A percentile compares a stretch with the other conserved stretches of the same genome.
phyloP scores from a whole-genome alignment of 2,888 invertebrate species.

The Calameuta idolon region DNA sequence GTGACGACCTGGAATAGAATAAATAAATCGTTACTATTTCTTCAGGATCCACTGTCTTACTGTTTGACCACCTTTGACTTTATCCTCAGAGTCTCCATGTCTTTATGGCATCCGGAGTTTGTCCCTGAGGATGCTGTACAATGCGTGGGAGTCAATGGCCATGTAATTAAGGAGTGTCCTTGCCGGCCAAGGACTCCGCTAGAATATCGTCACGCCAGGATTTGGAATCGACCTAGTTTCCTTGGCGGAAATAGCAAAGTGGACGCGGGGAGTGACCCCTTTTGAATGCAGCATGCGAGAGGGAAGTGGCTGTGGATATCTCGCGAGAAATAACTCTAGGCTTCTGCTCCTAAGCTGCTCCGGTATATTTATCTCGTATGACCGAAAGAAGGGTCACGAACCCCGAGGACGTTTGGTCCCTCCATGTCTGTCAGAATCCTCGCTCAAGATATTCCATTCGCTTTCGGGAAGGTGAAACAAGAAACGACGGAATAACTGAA shows the following conservation, averaged over 20 bases:
- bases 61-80: not conserved
- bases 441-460: not conserved
- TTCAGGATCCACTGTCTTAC: not conserved
- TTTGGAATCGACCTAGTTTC: slow-evolving; percentile 42
- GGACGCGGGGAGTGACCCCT: slow-evolving; percentile 30
- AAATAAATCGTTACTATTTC: not conserved
- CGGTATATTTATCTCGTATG: slow-evolving; percentile 33
- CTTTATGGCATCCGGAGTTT: not conserved
- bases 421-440: not conserved
- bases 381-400: slow-evolving; percentile 32
- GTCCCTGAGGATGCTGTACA: not conserved
- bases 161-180: not conserved
- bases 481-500: slow-evolving; percentile 25
- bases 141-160: not conserved
- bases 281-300: slow-evolving; percentile 37
- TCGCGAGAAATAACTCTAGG: slow-evolving; percentile 41
- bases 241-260: slow-evolving; percentile 49
- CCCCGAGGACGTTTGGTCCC: slow-evolving; percentile 15
- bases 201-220: not conserved
- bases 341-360: slow-evolving; percentile 25
- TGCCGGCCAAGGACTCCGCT: not conserved
- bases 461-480: slow-evolving; percentile 19
- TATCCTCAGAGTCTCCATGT: not conserved
- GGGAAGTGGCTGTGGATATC: slow-evolving; percentile 23
- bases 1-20: slow-evolving; percentile 75